These are phyloP conservation scores for Atherix ibis DNA, from an alignment of 2,888 invertebrate species.

Conservation along the genomic window DNA sequence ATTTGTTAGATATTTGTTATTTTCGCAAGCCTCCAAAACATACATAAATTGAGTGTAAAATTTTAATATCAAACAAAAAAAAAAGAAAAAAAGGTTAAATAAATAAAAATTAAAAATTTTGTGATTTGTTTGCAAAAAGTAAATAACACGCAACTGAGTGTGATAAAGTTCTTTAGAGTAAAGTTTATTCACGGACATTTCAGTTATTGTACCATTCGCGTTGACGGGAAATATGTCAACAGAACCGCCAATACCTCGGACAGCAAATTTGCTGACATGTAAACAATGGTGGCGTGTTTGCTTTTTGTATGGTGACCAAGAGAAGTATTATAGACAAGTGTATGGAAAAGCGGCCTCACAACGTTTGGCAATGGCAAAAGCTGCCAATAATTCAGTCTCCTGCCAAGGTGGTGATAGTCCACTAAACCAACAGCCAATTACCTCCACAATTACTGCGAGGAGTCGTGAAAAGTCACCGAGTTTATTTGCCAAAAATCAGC, in stretches of 20 bases:
- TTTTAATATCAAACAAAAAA: too few species aligned
- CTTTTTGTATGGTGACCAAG: conserved; percentile 75
- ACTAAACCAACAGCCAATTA: background rate
- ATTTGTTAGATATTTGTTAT: too few species aligned
- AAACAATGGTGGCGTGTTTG: conserved; percentile 85
- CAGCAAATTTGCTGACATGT: conserved; percentile 64
- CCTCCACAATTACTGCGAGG: background rate
- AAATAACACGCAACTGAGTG: too few species aligned
- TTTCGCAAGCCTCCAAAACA: too few species aligned
- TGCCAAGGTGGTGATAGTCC: conserved; percentile 1
- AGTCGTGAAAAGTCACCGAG: conserved; percentile 9
- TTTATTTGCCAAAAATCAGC: conserved; percentile 6
- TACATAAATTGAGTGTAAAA: too few species aligned
- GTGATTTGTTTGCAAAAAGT: too few species aligned
- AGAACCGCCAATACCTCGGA: conserved; percentile 31
- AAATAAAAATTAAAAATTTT: too few species aligned
- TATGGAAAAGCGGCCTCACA: conserved; percentile 45
- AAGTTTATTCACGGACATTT: too few species aligned
- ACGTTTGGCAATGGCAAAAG: conserved; percentile 31
- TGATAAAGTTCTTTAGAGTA: too few species aligned
- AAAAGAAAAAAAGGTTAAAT: too few species aligned
- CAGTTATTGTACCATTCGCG: too few species aligned
- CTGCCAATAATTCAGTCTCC: background rate
- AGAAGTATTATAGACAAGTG: conserved; percentile 68
- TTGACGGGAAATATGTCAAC: conserved; percentile 6